Evolutionary conservation across 1,140 invertebrate species (phyloP), one percentile per base, ranked within the genome.

Genomic region (Anastrepha obliqua): DNA sequence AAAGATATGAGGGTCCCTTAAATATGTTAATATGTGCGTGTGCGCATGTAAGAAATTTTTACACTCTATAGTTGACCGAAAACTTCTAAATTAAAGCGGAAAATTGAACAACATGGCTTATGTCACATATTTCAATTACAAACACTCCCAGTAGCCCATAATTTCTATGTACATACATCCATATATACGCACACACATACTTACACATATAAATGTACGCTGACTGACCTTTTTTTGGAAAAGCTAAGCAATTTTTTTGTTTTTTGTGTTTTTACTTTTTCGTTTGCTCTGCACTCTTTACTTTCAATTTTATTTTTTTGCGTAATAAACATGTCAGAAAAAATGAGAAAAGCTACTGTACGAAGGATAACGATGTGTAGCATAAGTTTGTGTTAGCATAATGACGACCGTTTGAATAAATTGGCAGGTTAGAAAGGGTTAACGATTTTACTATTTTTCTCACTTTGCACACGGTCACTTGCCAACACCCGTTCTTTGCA

Each of bases 361-460:
- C 47, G 44, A 81, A 55, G 74, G 47, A 81, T 81, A 81, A 81
- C 47, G 74, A 81, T 81, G 74, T 51, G 74, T 55, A 81, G 44
- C 74, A 81, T 81, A 81, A 55, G 74, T 81, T 81, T 58, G 74
- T 81, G 47, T 81, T 55, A 55, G 47, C n/a, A 81, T 81, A 55
- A 81, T 81, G 47, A 81, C 74, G 74, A 81, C 47, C 74, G 74
- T 81, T 81, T 55, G 74, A 81, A 81, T 81, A 81, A 81, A 55
- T 81, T 81, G 74, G 74, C 74, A 81, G 20, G 47, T 81, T 81
- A 47, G 44, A 55, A 81, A 81, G 47, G 74, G 74, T 51, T 81
- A 81, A 81, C 44, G 47, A 55, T 55, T 81, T 58, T n/a, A 17
- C 74, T 81, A 51, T 81, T 81, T 81, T 58, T 81, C 44, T 55